Evolutionary conservation across 2,113 vertebrate species (phyloP).

Genomic region (Emydocephalus ijimae): DNA sequence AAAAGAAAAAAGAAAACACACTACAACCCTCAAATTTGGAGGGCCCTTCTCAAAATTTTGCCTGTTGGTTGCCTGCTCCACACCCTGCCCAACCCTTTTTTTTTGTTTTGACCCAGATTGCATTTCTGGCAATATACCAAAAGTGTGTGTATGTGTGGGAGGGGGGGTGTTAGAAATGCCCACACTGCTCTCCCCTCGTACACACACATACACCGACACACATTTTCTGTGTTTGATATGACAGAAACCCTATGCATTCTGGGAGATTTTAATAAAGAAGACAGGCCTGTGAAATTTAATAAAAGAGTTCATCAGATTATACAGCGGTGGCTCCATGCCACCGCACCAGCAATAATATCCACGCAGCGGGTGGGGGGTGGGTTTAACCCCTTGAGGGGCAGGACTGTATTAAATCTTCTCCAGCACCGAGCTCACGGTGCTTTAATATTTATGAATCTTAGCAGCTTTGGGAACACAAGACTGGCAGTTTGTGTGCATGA

Average conservation of each 20-base stretch:
- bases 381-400: slow-evolving; percentile 56
- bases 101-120: neutral
- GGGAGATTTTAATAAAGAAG: slow-evolving; percentile 96
- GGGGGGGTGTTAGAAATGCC: neutral
- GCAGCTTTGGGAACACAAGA: slow-evolving; percentile 35
- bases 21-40: neutral
- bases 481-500: neutral
- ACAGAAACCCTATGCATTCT: slow-evolving; percentile 75
- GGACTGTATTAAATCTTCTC: slow-evolving; percentile 39
- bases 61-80: neutral
- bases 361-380: slow-evolving; percentile 49
- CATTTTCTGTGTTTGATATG: slow-evolving; percentile 49
- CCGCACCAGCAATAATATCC: slow-evolving; percentile 77
- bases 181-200: neutral
- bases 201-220: slow-evolving; percentile 13
- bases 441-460: slow-evolving; percentile 52
- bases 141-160: neutral
- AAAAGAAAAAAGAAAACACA: neutral
- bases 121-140: neutral
- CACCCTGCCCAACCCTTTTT: neutral
- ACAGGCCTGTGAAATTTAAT: slow-evolving; percentile 92
- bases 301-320: slow-evolving; percentile 95
- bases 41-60: neutral
- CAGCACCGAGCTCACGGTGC: slow-evolving; percentile 11
- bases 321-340: slow-evolving; percentile 83